Evolutionary conservation across 1,140 invertebrate species (phyloP).

Genomic region (Dendroctonus ponderosae): DNA sequence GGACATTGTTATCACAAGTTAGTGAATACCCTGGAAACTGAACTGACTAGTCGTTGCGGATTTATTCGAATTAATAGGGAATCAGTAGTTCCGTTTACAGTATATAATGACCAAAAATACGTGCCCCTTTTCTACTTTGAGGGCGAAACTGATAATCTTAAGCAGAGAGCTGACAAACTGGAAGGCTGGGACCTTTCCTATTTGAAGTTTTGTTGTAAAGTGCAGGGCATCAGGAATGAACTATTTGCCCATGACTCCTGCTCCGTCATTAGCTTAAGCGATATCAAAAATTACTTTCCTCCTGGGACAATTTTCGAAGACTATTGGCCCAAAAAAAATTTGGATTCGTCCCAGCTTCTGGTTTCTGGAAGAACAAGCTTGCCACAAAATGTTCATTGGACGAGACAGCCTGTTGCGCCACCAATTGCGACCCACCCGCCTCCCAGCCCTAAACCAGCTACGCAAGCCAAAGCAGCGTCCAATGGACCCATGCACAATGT

Average conservation of each 20-base stretch:
- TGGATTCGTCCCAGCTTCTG: constrained; percentile 72
- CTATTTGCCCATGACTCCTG: constrained; percentile 86
- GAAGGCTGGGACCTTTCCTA: constrained; percentile 90
- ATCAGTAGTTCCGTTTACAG: constrained; percentile 89
- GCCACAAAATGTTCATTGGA: constrained; percentile 61
- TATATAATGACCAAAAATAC: constrained; percentile 78
- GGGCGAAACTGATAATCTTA: constrained; percentile 86
- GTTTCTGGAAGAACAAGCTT: constrained; percentile 55
- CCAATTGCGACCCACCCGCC: constrained; percentile 48
- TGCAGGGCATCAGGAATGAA: constrained; percentile 88
- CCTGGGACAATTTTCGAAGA: constrained; percentile 85
- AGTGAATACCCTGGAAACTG: constrained; percentile 61
- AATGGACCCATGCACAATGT: constrained; percentile 43
- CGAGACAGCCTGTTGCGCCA: constrained; percentile 57
- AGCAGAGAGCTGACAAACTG: constrained; percentile 78
- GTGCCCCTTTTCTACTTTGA: constrained; percentile 94
- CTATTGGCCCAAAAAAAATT: constrained; percentile 85
- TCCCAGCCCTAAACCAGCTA: constrained; percentile 54
- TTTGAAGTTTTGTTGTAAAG: constrained; percentile 91
- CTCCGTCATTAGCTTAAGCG: constrained; percentile 82
- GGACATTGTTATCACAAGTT: constrained; percentile 85
- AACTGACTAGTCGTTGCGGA: constrained; percentile 79
- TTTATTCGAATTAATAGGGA: constrained; percentile 93
- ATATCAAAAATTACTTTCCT: constrained; percentile 88
- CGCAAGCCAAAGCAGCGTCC: constrained; percentile 54